Evolutionary conservation across 1,140 invertebrate genomes (phyloP), one percentile per base, ranked within the genome.

Genomic region (Diploscapter pachys): DNA sequence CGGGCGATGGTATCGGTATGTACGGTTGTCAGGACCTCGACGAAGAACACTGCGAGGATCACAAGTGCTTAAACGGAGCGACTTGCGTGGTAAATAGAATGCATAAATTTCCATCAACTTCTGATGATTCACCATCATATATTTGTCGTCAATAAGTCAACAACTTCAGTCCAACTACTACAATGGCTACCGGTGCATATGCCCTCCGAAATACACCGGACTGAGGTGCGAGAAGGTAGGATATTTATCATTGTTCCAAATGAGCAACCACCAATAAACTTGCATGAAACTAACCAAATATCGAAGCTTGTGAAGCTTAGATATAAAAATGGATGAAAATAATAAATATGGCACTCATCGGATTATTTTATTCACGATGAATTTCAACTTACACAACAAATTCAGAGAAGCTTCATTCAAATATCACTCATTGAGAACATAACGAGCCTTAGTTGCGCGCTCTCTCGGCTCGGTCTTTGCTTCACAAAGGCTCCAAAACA

Each of bases 1-100:
- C 80, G 71, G 87, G 87, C 6, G 86, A 81, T 79, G 87, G 87
- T n/a, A 73, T 83, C 5, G 86, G 86, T 3, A 53, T 79, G 2
- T 78, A 72, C 66, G 86, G 87, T 2, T 88, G 87, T 82, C 71
- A 73, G 8, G 53, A 48, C 9, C 68, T 48, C 51, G 6, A 69
- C 63, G 31, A 31, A 50, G 65, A 69, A 11, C 70, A 63, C 61
- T 56, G 52, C 52, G 48, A 50, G 49, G 52, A 52, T 31, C n/a
- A 55, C 73, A 79, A 51, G 75, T 82, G 53, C 70, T 79, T 13
- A 31, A 69, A 61, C 75, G 84, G 86, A 77, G 86, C 82, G 59
- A 79, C 80, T 9, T 87, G 86, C 78, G 78, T 80, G 78, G 86
- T 87, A 72, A 67, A 69, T 67, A 59, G 49, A 52, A 59, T 9